Conservation (phyloP, 2,888 invertebrate genomes). For the Biston betularia region DNA sequence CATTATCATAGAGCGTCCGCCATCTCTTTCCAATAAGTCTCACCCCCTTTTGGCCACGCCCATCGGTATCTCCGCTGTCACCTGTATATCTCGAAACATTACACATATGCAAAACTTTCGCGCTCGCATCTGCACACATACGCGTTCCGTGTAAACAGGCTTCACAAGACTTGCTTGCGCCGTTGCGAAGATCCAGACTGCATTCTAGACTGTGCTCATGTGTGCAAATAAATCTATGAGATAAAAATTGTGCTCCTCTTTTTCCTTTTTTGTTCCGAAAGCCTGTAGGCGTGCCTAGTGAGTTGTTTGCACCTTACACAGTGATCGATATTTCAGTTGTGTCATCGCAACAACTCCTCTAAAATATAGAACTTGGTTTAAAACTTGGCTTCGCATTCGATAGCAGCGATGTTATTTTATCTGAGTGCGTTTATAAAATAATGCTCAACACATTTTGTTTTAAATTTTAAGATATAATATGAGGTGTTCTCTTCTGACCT, state of each 20-base stretch:
- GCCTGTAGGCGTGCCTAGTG: conserved; percentile 82
- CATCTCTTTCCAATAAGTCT: conserved; percentile 85
- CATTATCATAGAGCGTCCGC: conserved; percentile 85
- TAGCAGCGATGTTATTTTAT: conserved; percentile 40
- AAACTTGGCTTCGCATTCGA: conserved; percentile 35
- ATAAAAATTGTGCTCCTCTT: conserved; percentile 83
- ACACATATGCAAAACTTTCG: conserved; percentile 86
- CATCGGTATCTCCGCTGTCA: conserved; percentile 83
- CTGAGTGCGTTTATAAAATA: conserved; percentile 24
- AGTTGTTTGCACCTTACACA: conserved; percentile 83
- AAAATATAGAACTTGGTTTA: conserved; percentile 59
- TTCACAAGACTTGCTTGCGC: conserved; percentile 37
- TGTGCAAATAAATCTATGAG: conserved; percentile 79
- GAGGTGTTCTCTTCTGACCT: no score
- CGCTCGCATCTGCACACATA: conserved; percentile 72
- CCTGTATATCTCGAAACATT: conserved; percentile 86
- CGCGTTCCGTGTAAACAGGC: conserved; percentile 57
- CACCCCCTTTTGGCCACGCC: conserved; percentile 82
- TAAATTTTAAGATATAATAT: not conserved
- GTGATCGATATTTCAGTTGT: conserved; percentile 82
- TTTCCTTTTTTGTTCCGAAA: conserved; percentile 67
- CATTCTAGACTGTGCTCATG: conserved; percentile 49
- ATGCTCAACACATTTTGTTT: conserved; percentile 3
- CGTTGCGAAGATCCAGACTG: conserved; percentile 31
- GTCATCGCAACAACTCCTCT: conserved; percentile 69